These are phyloP conservation scores for Drosophila meridiana DNA, from an alignment of 2,888 invertebrate genomes.

Conservation along the genomic window DNA sequence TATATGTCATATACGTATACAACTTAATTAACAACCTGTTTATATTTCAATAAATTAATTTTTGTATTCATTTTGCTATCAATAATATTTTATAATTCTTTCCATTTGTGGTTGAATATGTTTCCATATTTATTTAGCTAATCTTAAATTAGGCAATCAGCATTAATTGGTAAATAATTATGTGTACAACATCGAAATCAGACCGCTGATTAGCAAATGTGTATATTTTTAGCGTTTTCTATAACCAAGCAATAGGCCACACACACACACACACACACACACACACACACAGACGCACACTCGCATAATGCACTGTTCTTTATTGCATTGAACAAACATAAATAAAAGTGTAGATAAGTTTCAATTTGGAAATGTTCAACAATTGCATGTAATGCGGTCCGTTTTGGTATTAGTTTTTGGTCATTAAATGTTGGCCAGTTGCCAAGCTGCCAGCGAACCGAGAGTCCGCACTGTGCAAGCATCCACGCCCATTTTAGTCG, in stretches of 20 bases:
- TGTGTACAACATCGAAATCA: slow-evolving; percentile 15
- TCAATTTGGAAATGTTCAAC: slow-evolving; percentile 53
- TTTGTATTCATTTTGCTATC: not conserved
- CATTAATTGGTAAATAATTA: slow-evolving; percentile 24
- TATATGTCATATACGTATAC: not conserved
- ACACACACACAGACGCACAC: not conserved
- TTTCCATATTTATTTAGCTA: slow-evolving; percentile 1
- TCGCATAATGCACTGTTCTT: slow-evolving; percentile 11
- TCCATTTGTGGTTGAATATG: not conserved
- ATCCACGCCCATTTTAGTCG: slow-evolving; percentile 46
- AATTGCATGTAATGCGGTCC: slow-evolving; percentile 38
- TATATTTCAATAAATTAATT: not conserved
- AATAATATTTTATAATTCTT: not conserved
- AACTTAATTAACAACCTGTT: not conserved
- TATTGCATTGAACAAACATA: slow-evolving; percentile 21
- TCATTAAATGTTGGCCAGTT: slow-evolving; percentile 56
- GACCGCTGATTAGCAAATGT: slow-evolving; percentile 22
- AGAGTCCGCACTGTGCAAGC: slow-evolving; percentile 2
- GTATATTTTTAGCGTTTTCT: not conserved
- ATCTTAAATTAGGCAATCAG: slow-evolving; percentile 16
- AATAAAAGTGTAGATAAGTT: slow-evolving; percentile 53
- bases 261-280: not conserved
- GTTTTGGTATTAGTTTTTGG: slow-evolving; percentile 56
- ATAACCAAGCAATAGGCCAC: not conserved
- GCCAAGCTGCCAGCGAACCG: slow-evolving; percentile 36